Percentiles rank a stretch among this genome's conserved stretches.
Conservation (phyloP, 2,888 invertebrate genomes). For the Carpatolechia fugitivella region DNA sequence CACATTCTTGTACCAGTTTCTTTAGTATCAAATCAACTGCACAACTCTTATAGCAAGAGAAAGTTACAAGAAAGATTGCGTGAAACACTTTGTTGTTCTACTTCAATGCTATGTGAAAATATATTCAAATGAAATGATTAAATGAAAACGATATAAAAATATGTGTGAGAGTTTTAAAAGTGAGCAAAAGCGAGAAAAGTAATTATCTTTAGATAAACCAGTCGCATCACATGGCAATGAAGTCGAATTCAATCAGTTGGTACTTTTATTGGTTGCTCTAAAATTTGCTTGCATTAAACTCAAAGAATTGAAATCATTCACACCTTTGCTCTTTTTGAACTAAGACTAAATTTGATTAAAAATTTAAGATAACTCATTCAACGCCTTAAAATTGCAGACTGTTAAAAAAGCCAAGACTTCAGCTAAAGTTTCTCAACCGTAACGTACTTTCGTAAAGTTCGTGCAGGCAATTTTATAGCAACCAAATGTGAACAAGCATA, state of each 20-base stretch:
- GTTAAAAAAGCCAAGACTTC: no score
- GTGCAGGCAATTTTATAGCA: background rate
- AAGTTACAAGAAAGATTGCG: background rate
- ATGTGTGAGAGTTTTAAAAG: background rate
- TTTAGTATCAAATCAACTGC: background rate
- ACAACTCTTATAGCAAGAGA: background rate
- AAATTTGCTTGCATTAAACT: background rate
- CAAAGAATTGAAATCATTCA: no score
- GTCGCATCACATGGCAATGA: constrained; percentile 2
- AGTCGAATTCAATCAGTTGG: background rate
- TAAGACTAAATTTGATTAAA: no score
- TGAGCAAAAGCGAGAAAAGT: background rate
- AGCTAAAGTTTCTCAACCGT: no score
- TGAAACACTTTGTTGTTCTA: background rate
- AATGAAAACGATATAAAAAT: background rate
- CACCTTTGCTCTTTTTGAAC: no score
- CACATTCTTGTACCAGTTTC: background rate
- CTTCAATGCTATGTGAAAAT: constrained; percentile 8
- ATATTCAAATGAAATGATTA: background rate
- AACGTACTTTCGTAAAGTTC: no score
- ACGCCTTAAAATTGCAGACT: no score
- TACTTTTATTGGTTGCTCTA: background rate
- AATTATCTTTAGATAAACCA: background rate
- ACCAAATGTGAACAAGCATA: background rate
- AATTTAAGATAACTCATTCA: no score